Base-by-base conservation (phyloP, 1,140 invertebrate species). In the Trichoplusia ni region DNA sequence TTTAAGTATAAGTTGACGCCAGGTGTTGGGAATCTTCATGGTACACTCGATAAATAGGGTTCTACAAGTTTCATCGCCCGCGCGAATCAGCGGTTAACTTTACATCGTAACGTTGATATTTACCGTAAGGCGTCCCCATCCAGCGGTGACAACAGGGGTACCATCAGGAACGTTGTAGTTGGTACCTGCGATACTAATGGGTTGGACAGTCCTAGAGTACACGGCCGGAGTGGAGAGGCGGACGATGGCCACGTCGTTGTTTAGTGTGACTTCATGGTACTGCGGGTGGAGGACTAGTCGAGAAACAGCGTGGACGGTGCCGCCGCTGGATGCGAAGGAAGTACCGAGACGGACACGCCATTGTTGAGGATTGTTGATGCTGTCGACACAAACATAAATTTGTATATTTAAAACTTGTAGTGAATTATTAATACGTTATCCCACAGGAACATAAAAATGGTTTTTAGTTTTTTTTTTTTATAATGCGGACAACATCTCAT, bases 181-280 rank as follows among this genome's bases (percentile, higher is more conserved):
- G 4, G 64, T 0, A 5, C 76, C 81, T 27, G 79, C 63, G 18
- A 85, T 47, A n/a, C 72, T 53, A 1, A 75, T 64, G 6, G 71
- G 27, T 0, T 77, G 51, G 0, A 78, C 61, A 2, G 27, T 47
- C 27, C 58, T 33, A 0, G 67, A 75, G 0, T 87, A 75, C 9
- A 74, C 54, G 2, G 86, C 73, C 0, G 76, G 29, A 0, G 42
- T 58, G 1, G 79, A 44, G 2, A 92, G 82, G 44, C 60, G 92
- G 18, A 81, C 38, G 13, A 95, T 61, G 0, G 92, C 93, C 4
- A 95, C 91, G 56, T 95, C 94, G 62, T 93, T 92, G 40, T 92
- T 81, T 5, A 91, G 89, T 2, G 84, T 91, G 1, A 67, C 69
- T 16, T 49, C 27, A 9, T 79, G 64, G 72, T 91, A 94, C 2